A percentile compares a stretch with the other conserved stretches of the same genome.
Conservation (phyloP, 2,797 vertebrate species). For the Mionectes olivaceus region DNA sequence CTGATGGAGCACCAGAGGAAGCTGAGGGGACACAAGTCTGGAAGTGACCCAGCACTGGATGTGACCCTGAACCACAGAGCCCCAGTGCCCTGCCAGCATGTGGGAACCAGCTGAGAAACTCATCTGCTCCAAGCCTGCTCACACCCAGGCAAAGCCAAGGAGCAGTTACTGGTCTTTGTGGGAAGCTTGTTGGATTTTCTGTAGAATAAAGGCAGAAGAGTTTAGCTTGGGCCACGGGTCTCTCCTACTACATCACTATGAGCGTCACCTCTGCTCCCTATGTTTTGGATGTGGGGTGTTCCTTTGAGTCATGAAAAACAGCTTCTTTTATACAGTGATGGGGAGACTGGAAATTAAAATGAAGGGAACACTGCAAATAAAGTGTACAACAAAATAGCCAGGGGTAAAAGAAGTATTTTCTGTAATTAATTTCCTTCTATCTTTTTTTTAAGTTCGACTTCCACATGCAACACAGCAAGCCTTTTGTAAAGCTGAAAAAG, state of each 20-base stretch:
- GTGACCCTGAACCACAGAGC: neutral
- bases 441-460: neutral
- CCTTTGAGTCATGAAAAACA: neutral
- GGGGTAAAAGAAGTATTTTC: neutral
- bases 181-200: neutral
- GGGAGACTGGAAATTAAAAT: neutral
- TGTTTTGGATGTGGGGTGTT: neutral
- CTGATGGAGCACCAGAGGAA: neutral
- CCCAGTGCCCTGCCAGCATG: accelerated
- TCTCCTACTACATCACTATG: neutral
- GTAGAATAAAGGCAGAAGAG: neutral
- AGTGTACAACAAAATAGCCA: neutral
- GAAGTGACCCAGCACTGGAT: neutral
- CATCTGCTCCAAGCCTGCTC: neutral
- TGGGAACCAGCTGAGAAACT: neutral
- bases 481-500: neutral
- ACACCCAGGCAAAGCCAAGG: neutral
- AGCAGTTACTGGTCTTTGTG: neutral
- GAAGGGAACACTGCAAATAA: neutral
- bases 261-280: neutral
- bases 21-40: neutral
- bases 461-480: neutral
- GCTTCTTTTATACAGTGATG: neutral
- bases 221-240: neutral
- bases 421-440: neutral